Percentiles rank a stretch among this genome's conserved stretches.
phyloP scores from a whole-genome alignment of 2,797 vertebrate species.

The Pseudochirops cupreus region DNA sequence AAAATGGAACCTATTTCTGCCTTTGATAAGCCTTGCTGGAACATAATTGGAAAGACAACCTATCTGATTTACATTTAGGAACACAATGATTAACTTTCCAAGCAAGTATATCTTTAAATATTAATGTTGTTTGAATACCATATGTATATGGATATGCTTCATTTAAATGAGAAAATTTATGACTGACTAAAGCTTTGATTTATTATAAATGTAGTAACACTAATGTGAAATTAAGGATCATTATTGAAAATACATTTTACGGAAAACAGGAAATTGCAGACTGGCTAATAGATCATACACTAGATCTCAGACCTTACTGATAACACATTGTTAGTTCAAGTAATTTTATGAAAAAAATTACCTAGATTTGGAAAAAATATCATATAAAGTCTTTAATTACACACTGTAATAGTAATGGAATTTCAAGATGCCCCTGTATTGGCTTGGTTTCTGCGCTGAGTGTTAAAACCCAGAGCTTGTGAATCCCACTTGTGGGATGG shows the following conservation, averaged over 20 bases:
- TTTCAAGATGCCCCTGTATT: too few species aligned
- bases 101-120: neutral
- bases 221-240: neutral
- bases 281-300: neutral
- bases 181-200: neutral
- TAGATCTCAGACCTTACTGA: neutral
- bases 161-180: neutral
- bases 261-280: neutral
- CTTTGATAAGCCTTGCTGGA: neutral
- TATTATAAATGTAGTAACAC: neutral
- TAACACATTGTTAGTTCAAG: neutral
- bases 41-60: neutral
- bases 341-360: neutral
- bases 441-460: too few species aligned
- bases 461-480: too few species aligned
- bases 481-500: too few species aligned
- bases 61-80: neutral
- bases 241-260: neutral
- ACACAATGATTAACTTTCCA: neutral
- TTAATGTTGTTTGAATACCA: neutral
- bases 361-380: neutral
- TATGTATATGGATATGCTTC: neutral
- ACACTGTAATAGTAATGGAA: neutral
- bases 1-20: neutral
- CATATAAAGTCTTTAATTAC: neutral